Evolutionary conservation across 53 echinoderm and acorn worm species (phyloP), one percentile per base, ranked within the genome.

Genomic region (Patiria pectinifera): DNA sequence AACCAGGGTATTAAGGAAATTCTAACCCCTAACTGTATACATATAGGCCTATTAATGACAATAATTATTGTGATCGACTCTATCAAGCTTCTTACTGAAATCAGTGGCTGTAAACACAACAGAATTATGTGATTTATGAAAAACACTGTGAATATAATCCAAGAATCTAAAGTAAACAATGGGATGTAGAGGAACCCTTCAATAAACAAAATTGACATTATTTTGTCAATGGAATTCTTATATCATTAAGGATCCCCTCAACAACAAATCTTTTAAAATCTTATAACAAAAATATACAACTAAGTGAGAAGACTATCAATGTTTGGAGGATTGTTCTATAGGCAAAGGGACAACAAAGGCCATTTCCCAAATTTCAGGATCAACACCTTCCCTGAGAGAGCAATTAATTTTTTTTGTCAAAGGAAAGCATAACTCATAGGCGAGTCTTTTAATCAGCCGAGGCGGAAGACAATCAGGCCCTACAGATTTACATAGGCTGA

Each of bases 131-230:
- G 89, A 58, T 49, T 49, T 23, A 59, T 59, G 6, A 59, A 59
- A 11, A 59, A 45, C 78, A 16, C 21, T 82, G 47, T 89, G 89
- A 76, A 89, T 58, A 24, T 66, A 48, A 23, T 89, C 77, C 59
- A 89, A 58, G 23, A 89, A 43, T 49, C 78, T 89, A 19, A 89
- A n/a, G 5, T 78, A n/a, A 78, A 89, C 78, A 89, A 58, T 89
- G 89, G 35, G 80, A 25, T 59, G 89, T 89, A 62, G 80, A 89
- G 11, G 79, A 78, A 9, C n/a, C n/a, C n/a, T n/a, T n/a, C n/a
- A n/a, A n/a, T n/a, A n/a, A n/a, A n/a, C n/a, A n/a, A n/a, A n/a
- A n/a, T n/a, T n/a, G n/a, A n/a, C n/a, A n/a, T n/a, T n/a, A n/a
- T n/a, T n/a, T n/a, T n/a, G n/a, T n/a, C n/a, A n/a, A n/a, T n/a